Base-by-base conservation (phyloP, 2,113 vertebrate genomes). In the Amblyopsis rosae region DNA sequence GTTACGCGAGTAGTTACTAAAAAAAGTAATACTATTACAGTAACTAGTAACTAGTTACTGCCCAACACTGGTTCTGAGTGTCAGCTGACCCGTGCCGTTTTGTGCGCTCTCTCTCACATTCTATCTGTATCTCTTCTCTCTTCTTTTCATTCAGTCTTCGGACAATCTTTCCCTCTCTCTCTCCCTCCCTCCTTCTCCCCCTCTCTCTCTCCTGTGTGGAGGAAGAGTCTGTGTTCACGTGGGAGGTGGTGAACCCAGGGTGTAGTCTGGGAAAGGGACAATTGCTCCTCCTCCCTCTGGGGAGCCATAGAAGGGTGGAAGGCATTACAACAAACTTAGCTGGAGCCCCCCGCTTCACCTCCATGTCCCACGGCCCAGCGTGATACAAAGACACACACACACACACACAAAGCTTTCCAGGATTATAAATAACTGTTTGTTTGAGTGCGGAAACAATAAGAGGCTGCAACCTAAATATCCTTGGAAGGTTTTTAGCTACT, bases 211-310 rank as follows among this genome's bases (percentile, higher is more conserved):
- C 13, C 19, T 9, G 19, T 49, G 32, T 78, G 70, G 83, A 80
- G 74, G 81, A 87, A 84, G 81, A 83, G 72, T 78, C 75, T 73
- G 41, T 76, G 67, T 53, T 76, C 82, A 85, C 73, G 62, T 59
- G 72, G 56, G 81, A 78, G 51, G 6, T 61, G 67, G 6, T 61
- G 67, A 9, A 12, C 69, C 35, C 48, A 88, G 89, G 93, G 92
- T 91, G 92, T 91, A 90, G 91, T 89, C 91, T 93, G 92, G 92
- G 93, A 93, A 93, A 92, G 89, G 78, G 89, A 85, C 77, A 90
- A 87, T 70, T 66, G 60, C 67, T 87, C 76, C 63, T 67, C 19
- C 11, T 62, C 77, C 77, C 90, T 60, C 81, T 63, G 79, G 93
- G 93, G 82, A 84, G 76, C 71, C 70, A 33, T 88, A 71, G 56